Evolutionary conservation across 2,888 invertebrate species (phyloP), one percentile per base, ranked within the genome.

Genomic region (Thereva unica): DNA sequence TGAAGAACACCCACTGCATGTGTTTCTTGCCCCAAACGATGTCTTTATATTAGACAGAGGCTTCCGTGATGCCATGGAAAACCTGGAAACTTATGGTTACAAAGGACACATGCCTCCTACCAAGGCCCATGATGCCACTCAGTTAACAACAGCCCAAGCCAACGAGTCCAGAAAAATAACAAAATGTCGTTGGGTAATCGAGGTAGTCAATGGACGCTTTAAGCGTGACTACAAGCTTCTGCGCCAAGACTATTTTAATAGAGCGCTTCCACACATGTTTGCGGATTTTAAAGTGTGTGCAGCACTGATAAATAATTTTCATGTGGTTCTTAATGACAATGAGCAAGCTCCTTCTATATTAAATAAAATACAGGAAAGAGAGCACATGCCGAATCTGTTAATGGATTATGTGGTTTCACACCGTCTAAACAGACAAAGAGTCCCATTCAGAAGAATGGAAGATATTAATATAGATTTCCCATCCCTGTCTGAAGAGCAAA

Each of bases 191-290:
- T 53, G 37, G 53, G 53, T 53, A 12, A 10, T 53, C 8, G 53
- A 53, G 9, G 38, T 38, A 4, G 38, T 53, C 4, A 53, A 53
- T 37, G 38, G 1, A 37, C 38, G 53, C 23, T 37, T n/a, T n/a
- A n/a, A n/a, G n/a, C n/a, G n/a, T n/a, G n/a, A n/a, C n/a, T n/a
- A n/a, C n/a, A n/a, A n/a, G 8, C 38, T 53, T 37, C 35, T 53
- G 7, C 53, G 53, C 3, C 53, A 53, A 53, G n/a, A 7, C 5
- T 53, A 53, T 53, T 53, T 53, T n/a, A 53, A 53, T 9, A 53
- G 38, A 53, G 9, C 53, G 4, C 38, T 53, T 53, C 35, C 53
- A 5, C 53, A 53, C 4, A 53, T 37, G 5, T 53, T 53, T 4
- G 37, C 1, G 9, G 37, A 37, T 53, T 37, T 2, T n/a, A 53